Evolutionary conservation across 2,888 invertebrate species (phyloP), one percentile per base, ranked within the genome.

Genomic region (Macrophya annulata): DNA sequence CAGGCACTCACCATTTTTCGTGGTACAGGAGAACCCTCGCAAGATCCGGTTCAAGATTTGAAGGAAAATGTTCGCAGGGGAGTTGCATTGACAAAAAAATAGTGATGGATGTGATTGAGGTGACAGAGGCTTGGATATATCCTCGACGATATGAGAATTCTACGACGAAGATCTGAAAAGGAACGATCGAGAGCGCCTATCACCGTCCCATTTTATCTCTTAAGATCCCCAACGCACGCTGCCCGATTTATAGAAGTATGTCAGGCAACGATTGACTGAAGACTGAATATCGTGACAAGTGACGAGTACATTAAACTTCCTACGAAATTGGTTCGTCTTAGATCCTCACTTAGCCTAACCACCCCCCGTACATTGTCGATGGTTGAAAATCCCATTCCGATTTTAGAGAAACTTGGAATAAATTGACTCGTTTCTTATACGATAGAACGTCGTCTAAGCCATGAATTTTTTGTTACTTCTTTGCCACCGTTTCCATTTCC

Each of bases 91-190:
- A 77, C 6, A 55, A 51, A 77, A 77, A 77, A 84, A 84, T 62
- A 62, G 62, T 77, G 77, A 85, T 85, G 84, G 84, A 72, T 85
- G 77, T 65, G 84, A 85, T 77, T 62, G 84, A 43, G 65, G 65
- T 74, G 77, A 21, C 48, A 51, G 37, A 77, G 45, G 77, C 51
- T 71, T 12, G 45, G 65, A 85, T 77, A 85, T 77, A 85, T 85
- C 68, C 65, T 40, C 15, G 77, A 48, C 48, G 84, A 85, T 85
- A 85, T 77, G 84, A 76, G 84, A 77, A 59, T 59, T 68, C 68
- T 65, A 71, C 68, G 68, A 68, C 31, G n/a, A 51, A 51, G 37
- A 71, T 83, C 45, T 45, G 83, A 40, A 62, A 62, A 43, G 59
- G 43, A 81, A 31, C 81, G 81, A 81, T 81, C 59, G 51, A 62